Percentiles rank a stretch among this genome's conserved stretches.
Conservation (phyloP, 2,888 invertebrate genomes). For the Steromphala cineraria region DNA sequence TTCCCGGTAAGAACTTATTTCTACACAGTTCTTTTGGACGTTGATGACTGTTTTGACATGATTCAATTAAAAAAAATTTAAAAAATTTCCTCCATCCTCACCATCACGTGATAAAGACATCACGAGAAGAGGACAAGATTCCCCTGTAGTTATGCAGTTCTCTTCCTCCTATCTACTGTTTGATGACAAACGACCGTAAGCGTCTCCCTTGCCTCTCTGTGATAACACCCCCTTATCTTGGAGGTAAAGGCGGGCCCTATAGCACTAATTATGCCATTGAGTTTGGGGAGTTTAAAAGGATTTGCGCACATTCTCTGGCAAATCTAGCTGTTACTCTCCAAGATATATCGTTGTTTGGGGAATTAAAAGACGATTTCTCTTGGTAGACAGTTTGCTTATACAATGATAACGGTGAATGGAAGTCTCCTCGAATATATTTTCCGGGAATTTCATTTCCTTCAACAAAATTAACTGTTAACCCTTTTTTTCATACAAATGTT, state of each 20-base stretch:
- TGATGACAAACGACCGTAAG: neutral
- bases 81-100: no score
- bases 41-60: no score
- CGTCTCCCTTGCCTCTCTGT: neutral
- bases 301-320: neutral
- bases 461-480: no score
- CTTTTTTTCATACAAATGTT: no score
- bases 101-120: no score
- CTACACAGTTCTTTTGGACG: no score
- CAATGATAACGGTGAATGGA: neutral
- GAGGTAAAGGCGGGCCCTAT: neutral
- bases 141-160: no score
- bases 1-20: no score
- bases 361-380: neutral
- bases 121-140: no score
- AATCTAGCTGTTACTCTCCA: neutral
- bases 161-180: neutral
- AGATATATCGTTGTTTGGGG: neutral
- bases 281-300: neutral
- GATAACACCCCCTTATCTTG: neutral
- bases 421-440: no score
- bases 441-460: no score
- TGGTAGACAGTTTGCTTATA: neutral
- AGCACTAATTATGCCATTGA: neutral
- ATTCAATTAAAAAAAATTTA: no score